Evolutionary conservation across 2,797 vertebrate genomes (phyloP), one percentile per base, ranked within the genome.

Genomic region (Sparus aurata): DNA sequence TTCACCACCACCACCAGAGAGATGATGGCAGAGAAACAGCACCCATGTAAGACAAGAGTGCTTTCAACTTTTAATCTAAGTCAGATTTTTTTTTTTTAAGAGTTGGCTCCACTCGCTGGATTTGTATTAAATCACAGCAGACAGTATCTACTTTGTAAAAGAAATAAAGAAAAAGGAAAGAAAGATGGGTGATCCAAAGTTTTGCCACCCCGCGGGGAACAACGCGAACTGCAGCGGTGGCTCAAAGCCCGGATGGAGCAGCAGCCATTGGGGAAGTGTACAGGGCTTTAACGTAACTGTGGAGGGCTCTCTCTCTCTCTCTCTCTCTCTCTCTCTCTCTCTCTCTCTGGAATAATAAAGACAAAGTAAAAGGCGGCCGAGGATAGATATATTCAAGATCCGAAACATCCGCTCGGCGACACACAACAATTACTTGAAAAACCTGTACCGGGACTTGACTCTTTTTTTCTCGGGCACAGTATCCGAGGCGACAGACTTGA

Each of bases 221-320:
- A 49, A 77, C 34, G 80, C 73, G 90, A 89, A 91, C 55, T 93
- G 85, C 93, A 90, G 76, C 90, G 69, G 79, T 55, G 75, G 63
- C 89, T 87, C 86, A 85, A 86, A 94, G 91, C 94, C 95, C 95
- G 94, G 95, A 95, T 95, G 94, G 89, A 94, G 90, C 93, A 94
- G 90, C 93, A 92, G 90, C 94, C 93, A 94, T 95, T 94, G 94
- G 95, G 95, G 94, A 93, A 95, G 94, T 94, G 90, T 71, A 86
- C 84, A 27, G 93, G 83, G 90, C 92, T 94, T 92, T 93, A 93
- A 91, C 91, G 86, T 85, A 91, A 92, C 92, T 68, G 92, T 93
- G 91, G 87, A 91, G 92, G 89, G 75, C 83, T 86, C 86, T 86
- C 75, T 65, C 60, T 76, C 64, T 68, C 71, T 81, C 60, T 76